Base-by-base conservation (phyloP, 2,113 vertebrate genomes). In the Chinchilla lanigera region DNA sequence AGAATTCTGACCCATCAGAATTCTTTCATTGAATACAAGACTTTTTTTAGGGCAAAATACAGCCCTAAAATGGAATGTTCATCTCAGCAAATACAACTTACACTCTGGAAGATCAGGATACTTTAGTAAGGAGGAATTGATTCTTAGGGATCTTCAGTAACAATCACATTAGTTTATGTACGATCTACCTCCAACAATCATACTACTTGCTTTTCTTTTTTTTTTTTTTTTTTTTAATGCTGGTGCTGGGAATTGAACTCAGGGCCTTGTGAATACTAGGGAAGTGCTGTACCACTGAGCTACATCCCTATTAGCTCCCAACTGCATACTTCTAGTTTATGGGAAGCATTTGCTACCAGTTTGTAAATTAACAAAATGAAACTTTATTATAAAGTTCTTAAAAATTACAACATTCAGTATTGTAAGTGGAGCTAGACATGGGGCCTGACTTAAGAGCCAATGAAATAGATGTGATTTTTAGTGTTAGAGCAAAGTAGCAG, bases 321-420 rank as follows among this genome's bases (percentile, higher is more conserved):
- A 78, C 50, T 71, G 20, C 7, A 30, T 75, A 81, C 44, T 92
- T 88, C 87, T 33, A 93, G 61, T 78, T 91, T 50, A 82, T 80
- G 38, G 86, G 69, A 41, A 88, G 26, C 33, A 77, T 88, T 93
- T 82, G 38, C 65, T 93, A n/a, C n/a, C 38, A 87, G 63, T 73
- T 97, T 56, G 63, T 73, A 95, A 91, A 35, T 77, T 41, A 95
- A 60, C 7, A 90, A 69, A 90, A 85, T 58, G 50, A 81, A 44
- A 78, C 30, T 35, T 50, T 81, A 71, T 50, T 81, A 71, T n/a
- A 22, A 69, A 63, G 41, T 84, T 56, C 65, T 94, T 96, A 69
- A 90, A 78, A 83, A 77, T 52, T n/a, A 41, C n/a, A 84, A 69
- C 52, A 82, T 13, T 10, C 28, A 93, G 7, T 83, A 65, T 63